phyloP scores from a whole-genome alignment of 1,140 invertebrate genomes.

The Augochlora pura region DNA sequence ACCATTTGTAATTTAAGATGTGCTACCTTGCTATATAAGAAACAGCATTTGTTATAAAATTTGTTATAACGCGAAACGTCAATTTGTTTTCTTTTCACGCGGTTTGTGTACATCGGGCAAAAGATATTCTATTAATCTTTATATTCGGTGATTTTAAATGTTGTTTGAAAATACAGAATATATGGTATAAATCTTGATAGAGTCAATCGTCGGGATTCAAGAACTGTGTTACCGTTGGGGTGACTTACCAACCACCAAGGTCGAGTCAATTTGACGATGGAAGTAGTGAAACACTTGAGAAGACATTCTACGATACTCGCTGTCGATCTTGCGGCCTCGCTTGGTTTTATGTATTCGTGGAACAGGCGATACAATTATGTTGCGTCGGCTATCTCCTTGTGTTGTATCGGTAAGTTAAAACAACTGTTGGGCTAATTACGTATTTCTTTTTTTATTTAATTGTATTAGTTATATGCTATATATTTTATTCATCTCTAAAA shows the following conservation, averaged over 20 bases:
- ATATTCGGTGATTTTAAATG: too few species aligned
- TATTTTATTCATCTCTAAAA: too few species aligned
- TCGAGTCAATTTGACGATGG: background rate
- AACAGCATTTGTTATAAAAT: too few species aligned
- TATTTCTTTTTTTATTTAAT: background rate
- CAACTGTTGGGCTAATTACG: background rate
- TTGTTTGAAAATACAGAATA: too few species aligned
- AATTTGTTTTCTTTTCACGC: too few species aligned
- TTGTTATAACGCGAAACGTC: too few species aligned
- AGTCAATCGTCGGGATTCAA: too few species aligned
- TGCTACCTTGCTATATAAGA: background rate
- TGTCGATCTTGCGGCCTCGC: background rate
- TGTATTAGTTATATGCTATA: too few species aligned
- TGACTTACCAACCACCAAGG: background rate
- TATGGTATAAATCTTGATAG: too few species aligned
- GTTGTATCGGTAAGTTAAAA: conserved; percentile 48
- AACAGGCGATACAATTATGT: conserved; percentile 13
- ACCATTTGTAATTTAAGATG: background rate
- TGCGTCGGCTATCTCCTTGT: conserved; percentile 15
- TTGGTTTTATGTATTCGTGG: conserved; percentile 32
- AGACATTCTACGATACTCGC: conserved; percentile 13
- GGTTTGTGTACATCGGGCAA: too few species aligned
- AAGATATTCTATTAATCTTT: too few species aligned
- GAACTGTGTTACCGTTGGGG: background rate
- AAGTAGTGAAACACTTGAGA: background rate